Percentiles rank a stretch among this genome's conserved stretches.
Conservation (phyloP, 2,113 vertebrate genomes). For the Eptesicus fuscus region DNA sequence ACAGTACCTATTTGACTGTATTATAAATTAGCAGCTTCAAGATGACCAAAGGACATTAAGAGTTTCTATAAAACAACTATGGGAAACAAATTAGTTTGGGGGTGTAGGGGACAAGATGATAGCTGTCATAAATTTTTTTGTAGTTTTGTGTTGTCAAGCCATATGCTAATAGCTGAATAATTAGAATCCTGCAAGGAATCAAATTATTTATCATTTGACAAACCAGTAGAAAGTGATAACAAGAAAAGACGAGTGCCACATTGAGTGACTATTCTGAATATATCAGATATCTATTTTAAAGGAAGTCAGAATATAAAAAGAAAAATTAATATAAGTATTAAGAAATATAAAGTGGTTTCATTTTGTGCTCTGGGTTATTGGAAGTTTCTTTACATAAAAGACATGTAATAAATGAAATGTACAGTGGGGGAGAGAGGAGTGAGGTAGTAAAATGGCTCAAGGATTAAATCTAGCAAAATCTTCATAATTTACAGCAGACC, state of each 20-base stretch:
- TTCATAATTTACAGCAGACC: neutral
- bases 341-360: neutral
- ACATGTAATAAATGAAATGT: neutral
- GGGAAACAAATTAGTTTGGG: neutral
- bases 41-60: neutral
- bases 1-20: neutral
- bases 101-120: neutral
- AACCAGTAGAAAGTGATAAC: neutral
- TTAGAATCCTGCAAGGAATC: neutral
- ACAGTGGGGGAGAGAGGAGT: neutral
- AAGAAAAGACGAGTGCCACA: neutral
- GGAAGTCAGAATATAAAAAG: neutral
- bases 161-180: constrained; percentile 24
- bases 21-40: neutral
- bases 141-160: neutral
- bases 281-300: neutral
- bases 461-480: neutral
- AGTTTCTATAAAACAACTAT: neutral
- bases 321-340: neutral
- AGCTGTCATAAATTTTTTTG: neutral
- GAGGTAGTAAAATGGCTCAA: neutral
- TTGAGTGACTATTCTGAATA: neutral
- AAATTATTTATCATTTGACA: constrained; percentile 35
- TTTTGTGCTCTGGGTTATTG: neutral
- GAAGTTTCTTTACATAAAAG: neutral